Conservation (phyloP, 2,888 invertebrate species). For the Listrodromus nycthemerus region DNA sequence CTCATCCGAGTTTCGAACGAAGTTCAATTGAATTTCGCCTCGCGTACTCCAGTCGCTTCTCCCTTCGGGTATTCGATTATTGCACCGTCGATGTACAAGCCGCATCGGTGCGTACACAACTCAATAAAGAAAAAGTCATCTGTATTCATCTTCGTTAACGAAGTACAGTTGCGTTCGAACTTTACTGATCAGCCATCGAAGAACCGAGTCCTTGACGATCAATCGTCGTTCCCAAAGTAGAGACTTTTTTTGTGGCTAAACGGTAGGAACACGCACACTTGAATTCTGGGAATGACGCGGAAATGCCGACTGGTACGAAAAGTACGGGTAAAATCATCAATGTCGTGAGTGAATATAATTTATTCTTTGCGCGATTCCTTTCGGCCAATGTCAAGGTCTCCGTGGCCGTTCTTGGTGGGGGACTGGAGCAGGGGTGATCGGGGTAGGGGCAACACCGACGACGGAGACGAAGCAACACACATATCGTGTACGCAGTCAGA, state of each 20-base stretch:
- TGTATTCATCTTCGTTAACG: constrained; percentile 13
- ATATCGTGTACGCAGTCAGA: constrained; percentile 12
- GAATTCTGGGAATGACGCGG: constrained; percentile 34
- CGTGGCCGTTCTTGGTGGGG: neutral
- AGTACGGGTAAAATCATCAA: constrained; percentile 34
- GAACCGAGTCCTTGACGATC: neutral
- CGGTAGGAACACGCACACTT: neutral
- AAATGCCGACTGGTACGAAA: constrained; percentile 42
- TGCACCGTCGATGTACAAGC: neutral
- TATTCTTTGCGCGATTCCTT: constrained; percentile 31
- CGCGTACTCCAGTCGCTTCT: neutral
- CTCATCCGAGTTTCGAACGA: constrained; percentile 41
- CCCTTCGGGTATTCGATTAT: constrained; percentile 35
- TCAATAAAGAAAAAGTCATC: constrained; percentile 34
- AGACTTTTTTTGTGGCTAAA: neutral
- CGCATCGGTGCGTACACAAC: constrained; percentile 27
- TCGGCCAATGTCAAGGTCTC: constrained; percentile 60
- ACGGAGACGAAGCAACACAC: constrained; percentile 22
- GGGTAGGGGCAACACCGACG: constrained; percentile 37
- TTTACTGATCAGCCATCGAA: too few species aligned
- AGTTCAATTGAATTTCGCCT: constrained; percentile 57
- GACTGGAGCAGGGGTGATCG: neutral
- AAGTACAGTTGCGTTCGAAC: constrained; percentile 10
- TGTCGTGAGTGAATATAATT: constrained; percentile 39
- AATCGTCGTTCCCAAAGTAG: neutral